A percentile compares a stretch with the other conserved stretches of the same genome.
These are phyloP conservation scores for Hypotaenidia okinawae DNA, from an alignment of 2,797 vertebrate species.

Conservation along the genomic window DNA sequence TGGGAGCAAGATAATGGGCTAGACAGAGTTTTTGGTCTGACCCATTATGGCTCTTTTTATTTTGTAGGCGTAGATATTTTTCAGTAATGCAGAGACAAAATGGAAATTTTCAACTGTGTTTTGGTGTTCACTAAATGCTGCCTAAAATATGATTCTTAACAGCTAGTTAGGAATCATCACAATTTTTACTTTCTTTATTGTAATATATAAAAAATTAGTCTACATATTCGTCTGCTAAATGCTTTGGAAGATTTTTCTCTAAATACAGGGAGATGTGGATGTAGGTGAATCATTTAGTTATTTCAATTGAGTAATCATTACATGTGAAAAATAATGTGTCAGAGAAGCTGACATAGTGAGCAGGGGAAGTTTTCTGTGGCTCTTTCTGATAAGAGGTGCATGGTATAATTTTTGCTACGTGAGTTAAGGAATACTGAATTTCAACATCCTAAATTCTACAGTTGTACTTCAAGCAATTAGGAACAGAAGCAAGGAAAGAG, in stretches of 20 bases:
- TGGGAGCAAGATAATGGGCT: slow-evolving; percentile 56
- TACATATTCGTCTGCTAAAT: neutral
- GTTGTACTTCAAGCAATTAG: neutral
- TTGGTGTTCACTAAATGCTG: neutral
- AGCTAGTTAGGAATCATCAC: neutral
- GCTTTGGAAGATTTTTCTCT: neutral
- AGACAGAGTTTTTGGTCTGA: neutral
- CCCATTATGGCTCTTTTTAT: slow-evolving; percentile 36
- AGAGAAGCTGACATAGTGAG: neutral
- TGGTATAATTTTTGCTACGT: neutral
- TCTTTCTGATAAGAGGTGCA: neutral
- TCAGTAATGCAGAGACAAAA: slow-evolving; percentile 20
- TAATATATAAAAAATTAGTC: neutral
- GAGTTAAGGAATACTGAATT: neutral
- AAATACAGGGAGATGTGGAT: neutral
- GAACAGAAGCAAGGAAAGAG: neutral
- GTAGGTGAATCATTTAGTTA: neutral
- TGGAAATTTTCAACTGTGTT: slow-evolving; percentile 11
- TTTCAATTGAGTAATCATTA: neutral
- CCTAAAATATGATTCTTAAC: neutral
- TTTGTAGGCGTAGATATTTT: neutral
- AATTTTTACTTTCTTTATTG: neutral
- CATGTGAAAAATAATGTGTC: neutral
- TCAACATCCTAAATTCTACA: neutral
- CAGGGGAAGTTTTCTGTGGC: neutral